Base-by-base conservation (phyloP, 1,140 invertebrate species). In the Neelides sp. region DNA sequence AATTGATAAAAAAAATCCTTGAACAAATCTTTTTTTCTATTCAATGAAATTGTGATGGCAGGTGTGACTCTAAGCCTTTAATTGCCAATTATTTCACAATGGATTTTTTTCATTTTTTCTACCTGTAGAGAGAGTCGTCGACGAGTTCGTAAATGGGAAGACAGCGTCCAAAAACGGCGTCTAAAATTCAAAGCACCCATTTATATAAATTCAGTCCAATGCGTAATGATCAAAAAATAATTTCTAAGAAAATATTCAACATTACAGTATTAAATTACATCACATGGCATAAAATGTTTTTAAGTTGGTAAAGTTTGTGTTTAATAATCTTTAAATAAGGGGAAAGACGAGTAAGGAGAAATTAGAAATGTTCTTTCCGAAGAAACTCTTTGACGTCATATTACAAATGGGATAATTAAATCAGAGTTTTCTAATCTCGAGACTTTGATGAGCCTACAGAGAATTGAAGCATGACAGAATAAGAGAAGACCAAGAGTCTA, bases 111-210 rank as follows among this genome's bases (percentile, higher is more conserved):
- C n/a, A 12, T 44, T 46, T 26, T 45, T 62, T 63, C 70, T 66
- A 81, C 76, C 74, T 75, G 59, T 71, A 78, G 17, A 73, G 65
- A 61, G 77, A 74, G 45, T 76, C 73, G 26, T 72, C 69, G 32
- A 74, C 60, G 51, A 78, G 73, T 12, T 71, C 75, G 54, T 75
- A 75, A 15, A 75, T 65, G 42, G 76, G 73, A 55, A 86, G 72
- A 66, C 85, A 90, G 63, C 78, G 76, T 50, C 85, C 85, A 65
- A 90, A 88, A 49, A 81, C 84, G 62, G 78, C 75, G 73, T 90
- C 85, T 89, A 68, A 30, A 76, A 73, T n/a, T n/a, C n/a, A n/a
- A n/a, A n/a, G n/a, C n/a, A n/a, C n/a, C n/a, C n/a, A n/a, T n/a
- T n/a, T n/a, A n/a, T n/a, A n/a, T n/a, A n/a, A n/a, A n/a, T n/a